Evolutionary conservation across 1,140 invertebrate genomes (phyloP), one percentile per base, ranked within the genome.

Genomic region (Ceratitis capitata): DNA sequence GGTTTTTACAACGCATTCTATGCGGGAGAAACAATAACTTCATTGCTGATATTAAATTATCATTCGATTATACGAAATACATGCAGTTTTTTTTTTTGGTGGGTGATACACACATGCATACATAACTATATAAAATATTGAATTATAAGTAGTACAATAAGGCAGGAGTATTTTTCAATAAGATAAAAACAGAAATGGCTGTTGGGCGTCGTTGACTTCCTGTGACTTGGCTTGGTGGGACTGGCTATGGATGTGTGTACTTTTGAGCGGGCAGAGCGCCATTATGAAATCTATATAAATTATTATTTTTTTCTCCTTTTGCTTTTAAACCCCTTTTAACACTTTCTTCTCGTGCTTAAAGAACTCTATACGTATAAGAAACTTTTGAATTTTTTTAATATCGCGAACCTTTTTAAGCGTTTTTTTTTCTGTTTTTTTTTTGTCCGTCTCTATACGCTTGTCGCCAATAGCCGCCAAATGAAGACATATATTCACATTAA

Each of bases 401-500:
- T 47, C n/a, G 19, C 56, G 3, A n/a, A 74, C 19, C 42, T 45
- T 39, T 47, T 39, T 47, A 56, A n/a, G 4, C 6, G 23, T 56
- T 56, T 56, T 56, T 56, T 78, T 42, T 42, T 23, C 2, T 26
- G 7, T 23, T 56, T 56, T 56, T n/a, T 78, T 42, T 35, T 47
- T 45, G 39, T 19, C n/a, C n/a, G 45, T 0, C 39, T 78, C 42
- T 78, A 78, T 78, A n/a, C 69, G 39, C 69, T 78, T 78, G 69
- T 78, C 69, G 69, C 69, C 69, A 78, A 78, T 78, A 78, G 69
- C 69, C 39, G 69, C 69, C 69, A 78, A 78, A 78, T 78, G 69
- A 78, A 78, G 69, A 82, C 87, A 51, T 83, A 61, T 86, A 88
- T 86, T 86, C 78, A 87, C 89, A 90, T 90, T 90, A 90, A 90